Percentiles rank a stretch among this genome's conserved stretches.
Evolutionary conservation across 64 coral and sea anemone genomes (phyloP).

Genomic region (Montipora capricornis): DNA sequence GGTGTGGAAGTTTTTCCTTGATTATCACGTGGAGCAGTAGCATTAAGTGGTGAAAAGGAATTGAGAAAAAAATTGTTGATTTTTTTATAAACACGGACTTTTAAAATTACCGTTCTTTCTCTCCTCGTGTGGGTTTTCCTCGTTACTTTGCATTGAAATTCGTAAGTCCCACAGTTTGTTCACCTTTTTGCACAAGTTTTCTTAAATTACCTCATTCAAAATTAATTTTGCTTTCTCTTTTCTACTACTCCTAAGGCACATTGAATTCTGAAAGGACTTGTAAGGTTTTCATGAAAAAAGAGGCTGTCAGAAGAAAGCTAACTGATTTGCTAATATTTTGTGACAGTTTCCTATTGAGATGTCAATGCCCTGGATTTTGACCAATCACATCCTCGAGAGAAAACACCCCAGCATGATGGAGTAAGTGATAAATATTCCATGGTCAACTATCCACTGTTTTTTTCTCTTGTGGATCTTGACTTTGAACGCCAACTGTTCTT

Average conservation of each 20-base stretch:
- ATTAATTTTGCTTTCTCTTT: too few relatives aligned
- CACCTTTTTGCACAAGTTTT: not conserved
- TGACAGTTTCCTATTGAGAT: constrained; percentile 95
- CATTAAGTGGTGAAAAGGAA: too few relatives aligned
- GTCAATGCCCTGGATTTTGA: constrained; percentile 99
- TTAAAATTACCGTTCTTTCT: too few relatives aligned
- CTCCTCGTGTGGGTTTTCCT: too few relatives aligned
- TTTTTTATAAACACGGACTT: not conserved
- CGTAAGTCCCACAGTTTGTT: not conserved
- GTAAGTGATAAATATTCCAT: constrained; percentile 53
- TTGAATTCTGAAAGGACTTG: not conserved
- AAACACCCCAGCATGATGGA: constrained; percentile 99
- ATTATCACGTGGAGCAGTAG: not conserved
- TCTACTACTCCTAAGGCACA: not conserved
- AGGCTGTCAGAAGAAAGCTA: too few relatives aligned
- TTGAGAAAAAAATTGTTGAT: too few relatives aligned
- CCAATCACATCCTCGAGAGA: constrained; percentile 92
- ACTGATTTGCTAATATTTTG: not conserved
- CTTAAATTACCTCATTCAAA: too few relatives aligned
- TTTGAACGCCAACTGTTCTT: too few relatives aligned
- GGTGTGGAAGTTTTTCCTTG: not conserved
- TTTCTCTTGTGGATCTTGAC: too few relatives aligned
- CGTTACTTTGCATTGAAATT: too few relatives aligned
- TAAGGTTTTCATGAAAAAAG: too few relatives aligned
- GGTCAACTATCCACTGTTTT: too few relatives aligned